Base-by-base conservation (phyloP, 2,113 vertebrate genomes). In the Spea multiplicata region DNA sequence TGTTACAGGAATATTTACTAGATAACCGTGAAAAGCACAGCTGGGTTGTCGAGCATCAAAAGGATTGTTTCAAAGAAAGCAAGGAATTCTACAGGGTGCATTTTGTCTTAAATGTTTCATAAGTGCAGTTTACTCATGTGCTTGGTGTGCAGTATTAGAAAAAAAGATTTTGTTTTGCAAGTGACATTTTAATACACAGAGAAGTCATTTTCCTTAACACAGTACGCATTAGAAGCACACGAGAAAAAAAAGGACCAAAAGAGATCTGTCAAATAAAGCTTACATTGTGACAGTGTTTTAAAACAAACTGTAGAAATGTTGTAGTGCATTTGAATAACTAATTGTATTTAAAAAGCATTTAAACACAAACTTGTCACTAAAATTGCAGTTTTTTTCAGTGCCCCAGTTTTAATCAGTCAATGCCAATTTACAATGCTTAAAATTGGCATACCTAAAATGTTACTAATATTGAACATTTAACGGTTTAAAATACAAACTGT, bases 21-120 rank as follows among this genome's bases (percentile, higher is more conserved):
- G 61, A 75, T 66, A 65, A 53, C 30, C 6, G 52, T 48, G 46
- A 14, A 48, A 68, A 68, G 30, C 73, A 66, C 73, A 75, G 73
- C 62, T 66, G 74, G 62, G 44, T 45, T 67, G 49, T 64, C 50
- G 52, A 55, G 50, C 64, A 53, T 75, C 49, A 45, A 53, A 75
- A 66, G 46, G 48, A 66, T 67, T 66, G 30, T 67, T 75, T 55
- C 61, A 53, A 75, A 75, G 17, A 47, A 75, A 9, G 50, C 64
- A 55, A 44, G 7, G 48, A 75, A 75, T 75, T 75, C 64, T 55
- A 17, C 64, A 66, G 64, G 48, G 64, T 53, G 30, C 62, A 44
- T 66, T 65, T 75, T 66, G 73, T 55, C 64, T 67, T 75, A 75
- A 75, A 75, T 75, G 64, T 66, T 75, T 75, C 44, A 75, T 75